phyloP scores from a whole-genome alignment of 2,797 vertebrate species.

The Lophius americanus region DNA sequence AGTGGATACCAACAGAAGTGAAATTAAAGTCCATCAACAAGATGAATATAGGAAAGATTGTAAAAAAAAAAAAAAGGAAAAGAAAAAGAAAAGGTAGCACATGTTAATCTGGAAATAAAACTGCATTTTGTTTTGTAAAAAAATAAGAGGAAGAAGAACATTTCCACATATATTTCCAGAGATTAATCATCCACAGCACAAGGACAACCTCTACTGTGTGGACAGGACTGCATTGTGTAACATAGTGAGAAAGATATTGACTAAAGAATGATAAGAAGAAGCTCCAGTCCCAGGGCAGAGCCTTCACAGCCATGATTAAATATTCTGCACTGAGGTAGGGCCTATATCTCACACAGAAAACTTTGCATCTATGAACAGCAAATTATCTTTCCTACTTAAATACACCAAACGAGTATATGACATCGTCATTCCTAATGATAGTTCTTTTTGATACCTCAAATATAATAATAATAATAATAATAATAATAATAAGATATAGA shows the following conservation, averaged over 20 bases:
- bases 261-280: constrained; percentile 84
- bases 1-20: constrained; percentile 37
- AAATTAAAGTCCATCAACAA: constrained; percentile 31
- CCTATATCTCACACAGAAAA: constrained; percentile 53
- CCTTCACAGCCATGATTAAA: constrained; percentile 77
- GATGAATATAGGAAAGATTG: constrained; percentile 14
- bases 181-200: constrained; percentile 43
- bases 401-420: constrained; percentile 26
- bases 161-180: constrained; percentile 31
- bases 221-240: constrained; percentile 74
- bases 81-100: constrained; percentile 2
- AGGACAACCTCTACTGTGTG: constrained; percentile 36
- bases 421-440: constrained; percentile 27
- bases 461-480: too few species aligned
- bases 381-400: constrained; percentile 41
- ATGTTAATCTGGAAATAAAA: constrained; percentile 8
- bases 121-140: too few species aligned
- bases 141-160: background rate
- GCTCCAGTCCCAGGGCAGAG: constrained; percentile 73
- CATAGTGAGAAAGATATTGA: constrained; percentile 79
- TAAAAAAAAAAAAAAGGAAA: too few species aligned
- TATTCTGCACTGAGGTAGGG: constrained; percentile 57
- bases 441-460: background rate
- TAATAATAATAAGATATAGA: too few species aligned
- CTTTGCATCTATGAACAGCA: constrained; percentile 46